phyloP scores from a whole-genome alignment of 2,888 invertebrate genomes.

The Mechanitis messenoides region DNA sequence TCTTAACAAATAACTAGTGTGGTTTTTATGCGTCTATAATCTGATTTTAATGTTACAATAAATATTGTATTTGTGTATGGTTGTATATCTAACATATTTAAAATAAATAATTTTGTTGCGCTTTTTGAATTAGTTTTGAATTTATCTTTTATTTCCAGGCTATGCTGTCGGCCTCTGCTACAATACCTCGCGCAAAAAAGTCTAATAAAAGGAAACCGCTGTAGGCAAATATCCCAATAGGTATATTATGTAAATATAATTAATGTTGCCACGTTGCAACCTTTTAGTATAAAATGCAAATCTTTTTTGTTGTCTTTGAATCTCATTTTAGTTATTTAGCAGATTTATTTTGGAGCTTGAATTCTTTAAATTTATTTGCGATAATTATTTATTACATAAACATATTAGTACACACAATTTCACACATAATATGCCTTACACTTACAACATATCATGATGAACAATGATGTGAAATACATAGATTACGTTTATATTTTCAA shows the following conservation, averaged over 20 bases:
- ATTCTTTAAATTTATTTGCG: neutral
- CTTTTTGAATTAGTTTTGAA: slow-evolving; percentile 26
- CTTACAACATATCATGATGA: no score
- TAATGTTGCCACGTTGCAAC: slow-evolving; percentile 5
- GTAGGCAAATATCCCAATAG: slow-evolving; percentile 39
- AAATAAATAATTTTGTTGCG: neutral
- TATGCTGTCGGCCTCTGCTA: slow-evolving; percentile 80
- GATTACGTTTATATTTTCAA: no score
- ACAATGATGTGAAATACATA: no score
- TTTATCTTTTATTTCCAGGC: slow-evolving; percentile 78
- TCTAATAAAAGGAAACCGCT: slow-evolving; percentile 82
- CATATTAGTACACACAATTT: neutral
- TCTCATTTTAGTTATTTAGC: neutral
- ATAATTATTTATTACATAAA: neutral
- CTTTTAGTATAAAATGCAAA: neutral
- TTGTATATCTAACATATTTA: neutral
- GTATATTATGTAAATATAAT: slow-evolving; percentile 31
- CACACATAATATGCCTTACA: no score
- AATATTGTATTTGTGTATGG: neutral
- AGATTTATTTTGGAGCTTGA: neutral
- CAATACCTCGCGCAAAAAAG: slow-evolving; percentile 85
- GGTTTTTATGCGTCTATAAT: no score
- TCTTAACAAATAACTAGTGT: no score
- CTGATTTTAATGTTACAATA: no score
- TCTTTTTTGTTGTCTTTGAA: neutral